Conservation (phyloP, 2,797 vertebrate genomes). For the Todus mexicanus region DNA sequence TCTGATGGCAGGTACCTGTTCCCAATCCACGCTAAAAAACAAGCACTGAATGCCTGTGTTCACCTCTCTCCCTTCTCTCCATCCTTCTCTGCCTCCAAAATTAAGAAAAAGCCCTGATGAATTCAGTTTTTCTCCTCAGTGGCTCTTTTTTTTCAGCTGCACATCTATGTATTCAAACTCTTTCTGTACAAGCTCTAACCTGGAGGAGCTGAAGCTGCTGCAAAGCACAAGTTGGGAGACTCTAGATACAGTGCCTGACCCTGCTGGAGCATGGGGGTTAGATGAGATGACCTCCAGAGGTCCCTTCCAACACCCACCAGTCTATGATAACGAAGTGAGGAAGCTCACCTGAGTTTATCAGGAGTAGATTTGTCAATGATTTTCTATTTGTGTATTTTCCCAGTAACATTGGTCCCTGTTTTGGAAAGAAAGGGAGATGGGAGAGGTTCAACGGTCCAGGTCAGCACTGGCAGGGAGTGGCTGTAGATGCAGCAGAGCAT, state of each 20-base stretch:
- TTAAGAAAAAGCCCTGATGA: neutral
- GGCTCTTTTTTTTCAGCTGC: neutral
- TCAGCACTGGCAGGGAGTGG: neutral
- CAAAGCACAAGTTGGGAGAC: neutral
- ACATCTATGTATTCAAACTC: neutral
- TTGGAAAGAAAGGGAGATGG: neutral
- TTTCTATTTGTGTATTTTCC: neutral
- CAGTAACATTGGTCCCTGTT: neutral
- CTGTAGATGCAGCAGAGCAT: neutral
- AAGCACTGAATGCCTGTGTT: neutral
- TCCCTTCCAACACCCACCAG: too few species aligned
- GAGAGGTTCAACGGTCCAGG: neutral
- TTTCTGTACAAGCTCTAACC: neutral
- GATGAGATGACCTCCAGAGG: too few species aligned
- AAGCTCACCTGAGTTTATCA: neutral
- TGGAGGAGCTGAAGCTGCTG: neutral
- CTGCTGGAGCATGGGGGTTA: too few species aligned
- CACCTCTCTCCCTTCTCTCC: neutral
- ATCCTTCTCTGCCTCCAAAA: neutral
- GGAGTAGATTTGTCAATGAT: neutral
- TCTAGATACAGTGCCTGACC: too few species aligned
- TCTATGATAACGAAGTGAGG: neutral
- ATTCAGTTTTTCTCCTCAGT: neutral
- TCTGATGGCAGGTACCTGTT: rapidly evolving
- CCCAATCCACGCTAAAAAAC: neutral